phyloP scores from a whole-genome alignment of 23 tunicate species.

The Ascidia mentula region DNA sequence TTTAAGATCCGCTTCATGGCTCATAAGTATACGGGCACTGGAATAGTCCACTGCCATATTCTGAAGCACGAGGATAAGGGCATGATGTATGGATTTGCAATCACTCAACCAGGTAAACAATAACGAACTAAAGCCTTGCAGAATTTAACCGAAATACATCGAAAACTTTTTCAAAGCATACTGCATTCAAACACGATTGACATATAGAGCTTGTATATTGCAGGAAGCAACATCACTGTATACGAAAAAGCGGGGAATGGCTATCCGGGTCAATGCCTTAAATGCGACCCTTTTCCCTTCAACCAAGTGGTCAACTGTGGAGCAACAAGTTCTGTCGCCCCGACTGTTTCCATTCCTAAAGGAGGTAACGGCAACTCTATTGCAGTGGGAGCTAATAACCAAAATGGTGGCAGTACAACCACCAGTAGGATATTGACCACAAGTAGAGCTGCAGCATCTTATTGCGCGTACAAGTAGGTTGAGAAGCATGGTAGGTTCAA shows the following conservation, averaged over 20 bases:
- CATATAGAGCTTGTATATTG: not conserved
- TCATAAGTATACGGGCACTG: slow-evolving; percentile 27
- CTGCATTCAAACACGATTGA: too few relatives aligned
- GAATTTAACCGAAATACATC: too few relatives aligned
- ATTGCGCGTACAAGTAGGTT: too few relatives aligned
- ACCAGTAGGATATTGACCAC: too few relatives aligned
- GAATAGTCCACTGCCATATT: slow-evolving; percentile 36
- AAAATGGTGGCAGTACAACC: too few relatives aligned
- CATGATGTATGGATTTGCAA: slow-evolving; percentile 21
- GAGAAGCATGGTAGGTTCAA: too few relatives aligned
- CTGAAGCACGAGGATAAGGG: slow-evolving; percentile 25
- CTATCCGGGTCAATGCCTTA: not conserved
- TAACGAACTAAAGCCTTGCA: too few relatives aligned
- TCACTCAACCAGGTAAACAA: not conserved
- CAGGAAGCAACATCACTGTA: not conserved
- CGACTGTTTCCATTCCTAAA: not conserved
- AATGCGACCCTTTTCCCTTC: not conserved
- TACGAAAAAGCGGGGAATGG: not conserved
- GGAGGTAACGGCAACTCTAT: too few relatives aligned
- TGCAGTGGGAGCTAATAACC: too few relatives aligned
- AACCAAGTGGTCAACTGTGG: slow-evolving; percentile 1
- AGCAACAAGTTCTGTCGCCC: not conserved
- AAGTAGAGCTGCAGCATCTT: too few relatives aligned
- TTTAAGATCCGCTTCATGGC: slow-evolving; percentile 22
- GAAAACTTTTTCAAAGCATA: too few relatives aligned